Percentiles rank a stretch among this genome's conserved stretches.
Conservation (phyloP, 2,113 vertebrate species). For the Oenanthe oenanthe region DNA sequence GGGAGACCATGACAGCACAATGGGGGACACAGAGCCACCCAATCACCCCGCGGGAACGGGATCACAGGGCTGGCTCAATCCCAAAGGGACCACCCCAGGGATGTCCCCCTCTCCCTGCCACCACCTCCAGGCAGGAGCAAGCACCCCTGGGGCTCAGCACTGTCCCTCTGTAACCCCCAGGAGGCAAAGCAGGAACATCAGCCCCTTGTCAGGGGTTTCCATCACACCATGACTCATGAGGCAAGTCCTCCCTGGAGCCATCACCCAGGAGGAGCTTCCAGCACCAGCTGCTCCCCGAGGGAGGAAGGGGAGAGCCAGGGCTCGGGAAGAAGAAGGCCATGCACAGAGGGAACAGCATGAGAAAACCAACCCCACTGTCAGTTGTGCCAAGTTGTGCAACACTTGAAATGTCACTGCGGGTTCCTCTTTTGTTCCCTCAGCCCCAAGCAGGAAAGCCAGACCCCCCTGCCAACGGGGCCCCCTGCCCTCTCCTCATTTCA, state of each 20-base stretch:
- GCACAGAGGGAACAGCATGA: not conserved
- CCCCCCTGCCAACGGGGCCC: not conserved
- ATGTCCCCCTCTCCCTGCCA: not conserved
- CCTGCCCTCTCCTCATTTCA: not conserved
- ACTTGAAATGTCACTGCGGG: not conserved
- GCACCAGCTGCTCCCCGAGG: not conserved
- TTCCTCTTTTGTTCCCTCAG: constrained; percentile 4
- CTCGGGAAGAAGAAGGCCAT: not conserved
- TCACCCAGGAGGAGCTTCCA: not conserved
- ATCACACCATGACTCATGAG: not conserved
- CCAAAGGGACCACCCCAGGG: not conserved
- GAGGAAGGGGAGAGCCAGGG: not conserved
- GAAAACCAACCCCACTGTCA: not conserved
- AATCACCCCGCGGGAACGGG: rapidly evolving
- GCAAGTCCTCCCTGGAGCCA: rapidly evolving
- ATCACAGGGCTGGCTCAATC: not conserved
- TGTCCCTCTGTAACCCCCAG: not conserved
- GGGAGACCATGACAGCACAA: not conserved
- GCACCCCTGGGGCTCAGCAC: not conserved
- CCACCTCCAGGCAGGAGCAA: not conserved
- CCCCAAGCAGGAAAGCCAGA: not conserved
- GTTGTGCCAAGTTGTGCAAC: constrained; percentile 24
- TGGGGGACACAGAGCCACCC: not conserved
- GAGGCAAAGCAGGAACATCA: not conserved
- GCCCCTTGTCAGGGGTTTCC: not conserved